These are phyloP conservation scores for Nudaria mundana DNA, from an alignment of 2,888 invertebrate species.

Conservation along the genomic window DNA sequence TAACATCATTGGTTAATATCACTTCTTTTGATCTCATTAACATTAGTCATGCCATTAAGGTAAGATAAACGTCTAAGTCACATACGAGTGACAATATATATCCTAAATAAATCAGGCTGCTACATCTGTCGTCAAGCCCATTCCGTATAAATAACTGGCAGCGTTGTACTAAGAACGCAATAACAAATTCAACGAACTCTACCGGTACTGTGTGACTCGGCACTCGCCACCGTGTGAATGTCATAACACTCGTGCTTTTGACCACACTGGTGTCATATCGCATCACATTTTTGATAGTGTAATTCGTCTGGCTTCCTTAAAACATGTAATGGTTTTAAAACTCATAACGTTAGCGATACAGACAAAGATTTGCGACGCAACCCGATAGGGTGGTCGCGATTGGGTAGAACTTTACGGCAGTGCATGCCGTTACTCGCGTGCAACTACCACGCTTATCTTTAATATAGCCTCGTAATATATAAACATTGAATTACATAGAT, in stretches of 20 bases:
- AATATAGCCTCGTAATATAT: slow-evolving; percentile 51
- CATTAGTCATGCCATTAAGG: slow-evolving; percentile 43
- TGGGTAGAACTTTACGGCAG: slow-evolving; percentile 29
- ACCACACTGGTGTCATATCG: slow-evolving; percentile 65
- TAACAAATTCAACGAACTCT: slow-evolving; percentile 81
- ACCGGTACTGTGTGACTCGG: slow-evolving; percentile 76
- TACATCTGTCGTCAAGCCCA: slow-evolving; percentile 64
- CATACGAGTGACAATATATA: slow-evolving; percentile 51
- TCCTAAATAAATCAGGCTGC: slow-evolving; percentile 62
- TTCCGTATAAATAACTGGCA: slow-evolving; percentile 70
- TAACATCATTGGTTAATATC: too few species aligned
- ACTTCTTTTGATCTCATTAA: slow-evolving; percentile 31
- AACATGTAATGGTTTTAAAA: slow-evolving; percentile 40
- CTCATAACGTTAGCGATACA: slow-evolving; percentile 39
- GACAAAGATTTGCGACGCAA: slow-evolving; percentile 43
- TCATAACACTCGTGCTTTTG: slow-evolving; percentile 64
- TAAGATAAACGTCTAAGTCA: slow-evolving; percentile 42
- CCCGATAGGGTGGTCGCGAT: slow-evolving; percentile 45
- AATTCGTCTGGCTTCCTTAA: slow-evolving; percentile 55
- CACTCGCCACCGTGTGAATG: slow-evolving; percentile 76
- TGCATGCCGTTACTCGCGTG: slow-evolving; percentile 24
- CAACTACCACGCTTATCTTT: slow-evolving; percentile 49
- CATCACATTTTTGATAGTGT: slow-evolving; percentile 60
- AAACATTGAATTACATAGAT: slow-evolving; percentile 67
- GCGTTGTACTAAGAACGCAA: slow-evolving; percentile 75